Base-by-base conservation (phyloP, 1,140 invertebrate genomes). In the Gerris buenoi region DNA sequence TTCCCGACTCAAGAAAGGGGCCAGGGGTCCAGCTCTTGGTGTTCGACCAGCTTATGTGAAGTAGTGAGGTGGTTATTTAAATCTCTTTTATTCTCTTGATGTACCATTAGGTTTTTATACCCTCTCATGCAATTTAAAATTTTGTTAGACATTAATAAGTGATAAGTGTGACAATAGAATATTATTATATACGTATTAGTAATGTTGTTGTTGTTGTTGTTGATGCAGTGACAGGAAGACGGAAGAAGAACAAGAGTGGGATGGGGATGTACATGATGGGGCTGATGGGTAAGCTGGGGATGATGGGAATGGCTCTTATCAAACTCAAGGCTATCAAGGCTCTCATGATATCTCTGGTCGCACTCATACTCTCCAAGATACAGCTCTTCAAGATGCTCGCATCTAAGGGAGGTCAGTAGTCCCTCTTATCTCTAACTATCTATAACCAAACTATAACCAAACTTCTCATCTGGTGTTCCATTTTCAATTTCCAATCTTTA, bases 321-420 rank as follows among this genome's bases (percentile, higher is more conserved):
- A 69, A 69, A 33, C 65, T 69, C 61, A 69, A 69, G 28, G 68
- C 68, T 2, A 66, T 69, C 58, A 69, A 66, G 27, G 68, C 68
- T 15, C 46, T 69, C 1, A 60, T 69, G 59, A 64, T 69, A 25
- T 27, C 56, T 10, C 15, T 29, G 1, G 46, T 66, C 2, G 68
- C 68, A 14, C 25, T 69, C 5, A 26, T 64, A 2, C 61, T 69
- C 0, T 66, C 68, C 1, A 68, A 68, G 33, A 25, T 68, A 1
- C 68, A 68, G 25, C 60, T 68, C 1, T 66, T 65, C 29, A 68
- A 68, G 29, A 65, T 68, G 65, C 59, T 68, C 5, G 26, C 60
- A 1, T 62, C 59, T 14, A 62, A 65, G 33, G 28, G 46, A 56
- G 64, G 60, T n/a, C 5, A n/a, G 62, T 14, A 18, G 5, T 5